Evolutionary conservation across 2,113 vertebrate genomes (phyloP).

Genomic region (Cacatua alba): DNA sequence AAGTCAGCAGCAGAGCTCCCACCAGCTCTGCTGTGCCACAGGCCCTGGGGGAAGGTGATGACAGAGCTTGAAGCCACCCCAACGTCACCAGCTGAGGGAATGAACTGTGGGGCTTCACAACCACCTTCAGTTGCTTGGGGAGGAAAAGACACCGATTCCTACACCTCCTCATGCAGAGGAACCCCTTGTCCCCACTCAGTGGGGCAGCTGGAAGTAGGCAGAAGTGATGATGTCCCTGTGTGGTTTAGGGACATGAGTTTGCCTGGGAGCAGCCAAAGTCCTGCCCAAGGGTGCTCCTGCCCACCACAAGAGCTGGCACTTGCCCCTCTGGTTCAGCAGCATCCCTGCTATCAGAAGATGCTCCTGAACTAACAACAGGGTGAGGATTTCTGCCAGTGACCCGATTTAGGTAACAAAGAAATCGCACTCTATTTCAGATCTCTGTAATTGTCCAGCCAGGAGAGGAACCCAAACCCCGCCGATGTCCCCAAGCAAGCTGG

Average conservation of each 20-base stretch:
- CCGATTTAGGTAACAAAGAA: neutral
- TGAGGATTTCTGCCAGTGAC: neutral
- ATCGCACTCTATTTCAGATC: neutral
- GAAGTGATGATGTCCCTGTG: accelerated
- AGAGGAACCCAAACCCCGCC: neutral
- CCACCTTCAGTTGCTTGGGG: neutral
- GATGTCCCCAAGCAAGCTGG: accelerated
- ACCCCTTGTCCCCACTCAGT: accelerated
- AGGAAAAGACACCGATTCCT: neutral
- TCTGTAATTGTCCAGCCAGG: neutral
- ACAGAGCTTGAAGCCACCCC: neutral
- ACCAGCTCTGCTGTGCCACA: accelerated
- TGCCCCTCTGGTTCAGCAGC: neutral
- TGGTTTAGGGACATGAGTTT: accelerated
- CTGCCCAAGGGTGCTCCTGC: neutral
- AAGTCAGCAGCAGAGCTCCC: neutral
- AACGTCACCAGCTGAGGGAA: neutral
- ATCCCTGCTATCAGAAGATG: accelerated
- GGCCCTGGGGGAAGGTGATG: neutral
- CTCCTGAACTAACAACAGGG: neutral
- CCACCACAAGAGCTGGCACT: accelerated
- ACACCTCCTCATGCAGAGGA: accelerated
- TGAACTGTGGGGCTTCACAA: neutral
- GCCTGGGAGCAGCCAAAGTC: neutral
- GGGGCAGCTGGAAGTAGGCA: neutral